Conservation (phyloP, 2,113 vertebrate genomes). For the Solenodon paradoxus region DNA sequence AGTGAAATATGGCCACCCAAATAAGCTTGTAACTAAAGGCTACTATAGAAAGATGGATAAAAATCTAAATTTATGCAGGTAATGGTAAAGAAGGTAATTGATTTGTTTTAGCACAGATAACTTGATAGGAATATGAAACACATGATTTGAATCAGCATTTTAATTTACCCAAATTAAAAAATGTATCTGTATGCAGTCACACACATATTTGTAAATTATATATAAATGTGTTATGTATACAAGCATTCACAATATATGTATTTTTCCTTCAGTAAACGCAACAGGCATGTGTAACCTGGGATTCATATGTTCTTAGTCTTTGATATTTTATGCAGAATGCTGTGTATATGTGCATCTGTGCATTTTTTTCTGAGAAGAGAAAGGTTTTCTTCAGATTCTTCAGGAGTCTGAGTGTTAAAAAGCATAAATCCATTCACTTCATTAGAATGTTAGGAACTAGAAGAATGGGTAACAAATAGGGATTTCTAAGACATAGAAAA, state of each 20-base stretch:
- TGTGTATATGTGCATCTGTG: neutral
- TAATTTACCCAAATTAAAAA: neutral
- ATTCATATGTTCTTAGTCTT: neutral
- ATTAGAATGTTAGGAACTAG: neutral
- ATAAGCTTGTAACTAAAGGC: conserved; percentile 51
- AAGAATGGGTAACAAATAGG: neutral
- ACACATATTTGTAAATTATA: neutral
- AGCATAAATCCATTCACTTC: neutral
- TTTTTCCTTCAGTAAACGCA: neutral
- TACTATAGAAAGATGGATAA: conserved; percentile 32
- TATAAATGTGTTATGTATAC: neutral
- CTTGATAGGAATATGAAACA: neutral
- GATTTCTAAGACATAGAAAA: conserved; percentile 3
- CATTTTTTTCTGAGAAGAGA: neutral
- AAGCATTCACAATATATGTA: neutral
- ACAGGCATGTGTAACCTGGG: neutral
- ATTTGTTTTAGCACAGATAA: conserved; percentile 30
- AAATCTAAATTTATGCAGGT: conserved; percentile 54
- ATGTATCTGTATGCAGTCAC: neutral
- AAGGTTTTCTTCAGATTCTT: neutral
- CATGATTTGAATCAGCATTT: conserved; percentile 2
- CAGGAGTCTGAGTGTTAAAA: neutral
- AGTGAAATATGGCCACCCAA: conserved; percentile 66
- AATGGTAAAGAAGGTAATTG: conserved; percentile 38
- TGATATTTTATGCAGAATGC: neutral